These are phyloP conservation scores for Catharus ustulatus DNA, from an alignment of 2,797 vertebrate species.

Conservation along the genomic window DNA sequence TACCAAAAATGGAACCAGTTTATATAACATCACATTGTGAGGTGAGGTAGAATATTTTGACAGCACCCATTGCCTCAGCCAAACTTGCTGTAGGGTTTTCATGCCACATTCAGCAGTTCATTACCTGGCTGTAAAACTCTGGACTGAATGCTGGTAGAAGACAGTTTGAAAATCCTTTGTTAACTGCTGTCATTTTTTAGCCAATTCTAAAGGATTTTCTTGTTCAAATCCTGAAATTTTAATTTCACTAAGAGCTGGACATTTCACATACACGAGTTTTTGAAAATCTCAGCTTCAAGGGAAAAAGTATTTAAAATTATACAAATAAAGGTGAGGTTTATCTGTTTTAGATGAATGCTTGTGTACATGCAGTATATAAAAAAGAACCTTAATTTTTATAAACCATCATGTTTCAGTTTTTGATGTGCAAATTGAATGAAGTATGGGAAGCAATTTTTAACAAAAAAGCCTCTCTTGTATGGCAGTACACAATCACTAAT, in stretches of 20 bases:
- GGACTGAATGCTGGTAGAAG: not conserved
- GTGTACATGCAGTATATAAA: not conserved
- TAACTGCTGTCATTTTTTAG: not conserved
- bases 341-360: not conserved
- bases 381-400: not conserved
- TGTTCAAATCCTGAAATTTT: not conserved
- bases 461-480: not conserved
- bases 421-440: not conserved
- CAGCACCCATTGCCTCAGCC: not conserved
- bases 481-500: not conserved
- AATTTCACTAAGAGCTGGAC: not conserved
- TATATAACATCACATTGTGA: not conserved
- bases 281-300: not conserved
- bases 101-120: not conserved
- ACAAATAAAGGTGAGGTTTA: not conserved
- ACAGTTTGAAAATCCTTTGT: not conserved
- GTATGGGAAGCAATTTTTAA: not conserved
- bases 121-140: not conserved
- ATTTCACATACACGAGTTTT: not conserved
- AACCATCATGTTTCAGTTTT: not conserved
- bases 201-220: not conserved
- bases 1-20: not conserved
- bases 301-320: not conserved
- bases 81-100: not conserved
- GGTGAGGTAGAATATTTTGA: conserved; percentile 36